Conservation (phyloP, 1,140 invertebrate genomes). For the roundworm (Caenorhabditis elegans) region DNA sequence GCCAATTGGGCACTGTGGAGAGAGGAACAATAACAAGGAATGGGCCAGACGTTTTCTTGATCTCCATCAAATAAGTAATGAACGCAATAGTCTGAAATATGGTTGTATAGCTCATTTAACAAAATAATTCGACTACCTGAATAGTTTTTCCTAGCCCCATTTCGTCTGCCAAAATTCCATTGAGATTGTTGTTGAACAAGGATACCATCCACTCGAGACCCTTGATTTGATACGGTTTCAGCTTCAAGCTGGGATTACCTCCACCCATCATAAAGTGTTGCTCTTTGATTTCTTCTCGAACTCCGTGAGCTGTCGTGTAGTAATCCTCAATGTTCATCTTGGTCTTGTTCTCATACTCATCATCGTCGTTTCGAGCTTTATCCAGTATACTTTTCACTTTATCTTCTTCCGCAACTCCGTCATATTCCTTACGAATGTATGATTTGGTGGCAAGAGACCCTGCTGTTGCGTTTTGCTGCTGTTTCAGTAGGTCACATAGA, state of each 20-base stretch:
- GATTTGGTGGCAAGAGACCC: background rate
- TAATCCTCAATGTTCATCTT: conserved; percentile 67
- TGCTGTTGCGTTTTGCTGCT: conserved; percentile 50
- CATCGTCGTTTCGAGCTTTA: conserved; percentile 67
- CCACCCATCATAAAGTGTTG: conserved; percentile 69
- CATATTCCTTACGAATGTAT: conserved; percentile 3
- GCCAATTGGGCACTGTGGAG: conserved; percentile 99
- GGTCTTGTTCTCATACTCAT: conserved; percentile 70
- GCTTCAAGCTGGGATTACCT: conserved; percentile 53
- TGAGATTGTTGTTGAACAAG: conserved; percentile 93
- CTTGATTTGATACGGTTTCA: conserved; percentile 86
- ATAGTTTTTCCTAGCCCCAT: conserved; percentile 81
- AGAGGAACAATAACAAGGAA: conserved; percentile 98
- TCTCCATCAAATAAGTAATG: conserved; percentile 91
- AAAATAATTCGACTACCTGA: conserved; percentile 67
- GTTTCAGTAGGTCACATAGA: conserved; percentile 69
- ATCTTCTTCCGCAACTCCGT: conserved; percentile 63
- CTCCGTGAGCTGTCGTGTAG: conserved; percentile 69
- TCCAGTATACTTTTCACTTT: conserved; percentile 57
- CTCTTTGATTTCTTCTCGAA: conserved; percentile 68
- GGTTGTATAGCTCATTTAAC: too few species aligned
- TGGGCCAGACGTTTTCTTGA: conserved; percentile 92
- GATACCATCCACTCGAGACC: conserved; percentile 98
- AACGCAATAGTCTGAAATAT: conserved; percentile 87
- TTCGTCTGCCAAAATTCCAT: conserved; percentile 83